phyloP scores from a whole-genome alignment of 37 sponge, comb jelly and placozoan genomes.

The Haliclona indistincta region DNA sequence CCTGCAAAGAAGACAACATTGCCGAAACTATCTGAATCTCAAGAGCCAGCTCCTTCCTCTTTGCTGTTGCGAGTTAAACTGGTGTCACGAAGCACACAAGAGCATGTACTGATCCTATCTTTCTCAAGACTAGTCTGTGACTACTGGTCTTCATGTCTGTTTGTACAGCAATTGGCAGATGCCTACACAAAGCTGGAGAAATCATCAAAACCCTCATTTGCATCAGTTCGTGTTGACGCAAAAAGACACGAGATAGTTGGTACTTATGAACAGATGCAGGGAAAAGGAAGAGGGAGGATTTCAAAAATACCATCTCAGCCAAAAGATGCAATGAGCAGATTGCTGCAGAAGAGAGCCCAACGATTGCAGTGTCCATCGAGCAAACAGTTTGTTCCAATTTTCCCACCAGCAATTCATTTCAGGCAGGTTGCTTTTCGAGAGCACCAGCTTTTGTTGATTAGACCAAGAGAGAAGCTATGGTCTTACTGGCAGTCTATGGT shows the following conservation, averaged over 20 bases:
- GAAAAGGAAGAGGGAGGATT: neutral
- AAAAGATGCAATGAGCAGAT: neutral
- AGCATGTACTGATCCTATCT: conserved; percentile 60
- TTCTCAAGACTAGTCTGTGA: conserved; percentile 73
- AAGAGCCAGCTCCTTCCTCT: neutral
- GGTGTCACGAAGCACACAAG: conserved; percentile 32
- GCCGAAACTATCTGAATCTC: neutral
- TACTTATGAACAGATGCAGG: conserved; percentile 6
- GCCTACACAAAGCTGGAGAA: conserved; percentile 65
- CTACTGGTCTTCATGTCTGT: conserved; percentile 83
- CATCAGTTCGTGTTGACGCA: conserved; percentile 12
- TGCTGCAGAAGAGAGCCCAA: conserved; percentile 1
- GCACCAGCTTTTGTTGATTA: conserved; percentile 37
- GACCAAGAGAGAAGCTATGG: conserved; percentile 64
- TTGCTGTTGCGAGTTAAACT: conserved; percentile 55
- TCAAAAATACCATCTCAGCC: neutral
- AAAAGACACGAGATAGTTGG: conserved; percentile 5
- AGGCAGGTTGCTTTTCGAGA: conserved; percentile 78
- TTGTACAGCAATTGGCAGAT: conserved; percentile 63
- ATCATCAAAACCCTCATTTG: conserved; percentile 22
- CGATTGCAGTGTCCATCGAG: neutral
- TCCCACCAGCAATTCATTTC: conserved; percentile 41
- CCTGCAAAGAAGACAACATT: neutral
- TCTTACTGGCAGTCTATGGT: conserved; percentile 70
- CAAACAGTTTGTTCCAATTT: neutral